phyloP scores from a whole-genome alignment of 2,888 invertebrate species.

The Papilio demoleus region DNA sequence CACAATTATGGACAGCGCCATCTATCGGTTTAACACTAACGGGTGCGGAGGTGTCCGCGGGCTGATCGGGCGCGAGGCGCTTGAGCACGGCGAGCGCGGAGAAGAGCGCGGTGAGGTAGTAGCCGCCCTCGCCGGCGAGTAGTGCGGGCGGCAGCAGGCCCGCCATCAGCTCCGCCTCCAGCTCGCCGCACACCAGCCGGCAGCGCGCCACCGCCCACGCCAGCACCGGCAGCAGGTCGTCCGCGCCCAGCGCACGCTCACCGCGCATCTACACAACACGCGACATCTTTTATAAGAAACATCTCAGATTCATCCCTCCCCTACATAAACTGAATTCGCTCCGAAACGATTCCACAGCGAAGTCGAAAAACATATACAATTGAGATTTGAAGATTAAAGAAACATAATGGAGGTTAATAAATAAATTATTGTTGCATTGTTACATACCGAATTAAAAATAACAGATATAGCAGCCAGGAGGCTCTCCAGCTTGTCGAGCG shows the following conservation, averaged over 20 bases:
- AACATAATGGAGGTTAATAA: too few species aligned
- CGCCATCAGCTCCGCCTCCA: constrained; percentile 98
- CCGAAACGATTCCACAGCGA: too few species aligned
- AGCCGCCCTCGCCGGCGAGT: constrained; percentile 96
- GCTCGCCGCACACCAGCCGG: constrained; percentile 95
- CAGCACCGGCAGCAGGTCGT: constrained; percentile 95
- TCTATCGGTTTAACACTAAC: constrained; percentile 59
- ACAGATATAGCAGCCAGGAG: constrained; percentile 94
- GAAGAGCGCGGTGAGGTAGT: constrained; percentile 96
- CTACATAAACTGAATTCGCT: too few species aligned
- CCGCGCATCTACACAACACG: constrained; percentile 84
- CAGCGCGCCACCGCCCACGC: constrained; percentile 96
- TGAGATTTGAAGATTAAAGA: too few species aligned
- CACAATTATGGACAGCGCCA: too few species aligned
- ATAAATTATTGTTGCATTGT: too few species aligned
- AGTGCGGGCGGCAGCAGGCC: constrained; percentile 95
- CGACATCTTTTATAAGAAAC: constrained; percentile 17
- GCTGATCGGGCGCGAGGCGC: constrained; percentile 82
- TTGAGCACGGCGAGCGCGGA: constrained; percentile 96
- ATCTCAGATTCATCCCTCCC: background rate
- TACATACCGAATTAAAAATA: constrained; percentile 91
- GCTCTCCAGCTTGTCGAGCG: constrained; percentile 95
- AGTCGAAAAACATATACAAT: too few species aligned
- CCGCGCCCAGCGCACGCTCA: constrained; percentile 89
- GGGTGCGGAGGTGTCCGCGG: constrained; percentile 65